Evolutionary conservation across 1,140 invertebrate species (phyloP), one percentile per base, ranked within the genome.

Genomic region (Metopolophium dirhodum): DNA sequence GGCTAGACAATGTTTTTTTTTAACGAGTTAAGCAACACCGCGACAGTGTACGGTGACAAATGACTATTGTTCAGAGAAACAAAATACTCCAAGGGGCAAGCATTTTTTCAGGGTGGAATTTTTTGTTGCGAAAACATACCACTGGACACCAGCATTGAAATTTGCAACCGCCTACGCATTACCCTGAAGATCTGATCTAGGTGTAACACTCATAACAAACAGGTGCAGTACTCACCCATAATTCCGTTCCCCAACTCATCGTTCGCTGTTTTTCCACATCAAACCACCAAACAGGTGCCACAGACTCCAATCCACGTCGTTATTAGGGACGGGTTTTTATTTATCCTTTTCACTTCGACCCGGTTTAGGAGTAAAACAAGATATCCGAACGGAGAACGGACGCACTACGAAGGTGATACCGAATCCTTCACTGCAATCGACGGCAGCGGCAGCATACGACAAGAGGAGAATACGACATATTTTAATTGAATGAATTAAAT

Each of bases 181-280:
- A n/a, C 30, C 61, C 61, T n/a, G 61, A 77, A 77, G 4, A 77
- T 4, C n/a, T 77, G 61, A 20, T 30, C 14, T 77, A 77, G n/a
- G 61, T 18, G 11, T n/a, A 77, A 18, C n/a, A 68, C 9, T n/a
- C 61, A n/a, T 77, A 68, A 3, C 30, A 68, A 77, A 77, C 61
- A 77, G 61, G 61, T 77, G 61, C n/a, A n/a, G 7, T 61, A 94
- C 94, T 93, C 77, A 94, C 94, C 94, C 94, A 94, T 91, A 94
- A 93, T 92, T 94, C 94, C n/a, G 94, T 94, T 92, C 94, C 94
- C 94, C 94, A 94, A 89, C 94, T 94, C 94, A 94, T 94, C 91
- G 93, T 94, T 37, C 23, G 23, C 82, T 49, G 49, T 93, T 94
- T 93, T 91, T 86, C 77, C 85, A 51, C 85, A 91, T 91, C 57